Evolutionary conservation across 2,797 vertebrate genomes (phyloP).

Genomic region (Cirrhinus molitorella): DNA sequence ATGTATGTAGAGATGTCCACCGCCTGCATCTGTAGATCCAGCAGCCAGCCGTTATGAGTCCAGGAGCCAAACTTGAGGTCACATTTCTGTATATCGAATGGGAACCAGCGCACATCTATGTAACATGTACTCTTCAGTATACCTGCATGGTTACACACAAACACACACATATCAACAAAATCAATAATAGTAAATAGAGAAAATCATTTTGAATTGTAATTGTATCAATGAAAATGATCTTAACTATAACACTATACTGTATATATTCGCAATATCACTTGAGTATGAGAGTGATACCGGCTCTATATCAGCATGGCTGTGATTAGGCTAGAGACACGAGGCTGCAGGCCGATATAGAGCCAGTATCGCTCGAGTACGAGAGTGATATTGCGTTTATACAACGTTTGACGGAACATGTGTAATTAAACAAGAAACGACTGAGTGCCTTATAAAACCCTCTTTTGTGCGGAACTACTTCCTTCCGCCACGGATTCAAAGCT

Average conservation of each 20-base stretch:
- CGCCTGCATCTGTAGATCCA: conserved; percentile 91
- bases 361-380: no score
- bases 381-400: no score
- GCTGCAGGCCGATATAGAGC: no score
- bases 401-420: no score
- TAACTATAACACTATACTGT: background rate
- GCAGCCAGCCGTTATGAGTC: conserved; percentile 91
- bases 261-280: no score
- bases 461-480: no score
- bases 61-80: conserved; percentile 95
- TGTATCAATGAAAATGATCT: background rate
- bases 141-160: conserved; percentile 65
- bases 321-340: no score
- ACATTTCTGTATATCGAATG: conserved; percentile 92
- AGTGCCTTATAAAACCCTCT: no score
- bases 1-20: conserved; percentile 91
- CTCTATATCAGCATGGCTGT: no score
- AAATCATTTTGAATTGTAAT: background rate
- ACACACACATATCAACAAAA: conserved; percentile 16
- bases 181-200: background rate
- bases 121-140: conserved; percentile 90
- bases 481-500: no score
- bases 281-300: no score
- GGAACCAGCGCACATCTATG: conserved; percentile 95
- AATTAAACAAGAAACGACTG: no score